These are phyloP conservation scores for Bradypodion pumilum DNA, from an alignment of 2,797 vertebrate species.

Conservation along the genomic window DNA sequence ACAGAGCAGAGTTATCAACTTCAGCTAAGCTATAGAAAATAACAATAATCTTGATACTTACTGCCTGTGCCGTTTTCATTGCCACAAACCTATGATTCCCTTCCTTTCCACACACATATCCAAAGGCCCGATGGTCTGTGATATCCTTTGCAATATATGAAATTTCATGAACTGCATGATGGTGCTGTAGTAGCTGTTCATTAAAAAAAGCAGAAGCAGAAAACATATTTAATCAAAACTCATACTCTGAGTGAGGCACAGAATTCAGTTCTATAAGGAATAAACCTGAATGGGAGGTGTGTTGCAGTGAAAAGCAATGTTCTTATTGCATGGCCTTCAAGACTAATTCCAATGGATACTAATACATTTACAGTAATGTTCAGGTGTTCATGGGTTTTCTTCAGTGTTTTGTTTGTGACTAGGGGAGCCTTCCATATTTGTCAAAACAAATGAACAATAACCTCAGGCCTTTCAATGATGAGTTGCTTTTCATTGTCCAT, in stretches of 20 bases:
- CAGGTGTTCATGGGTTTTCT: conserved; percentile 9
- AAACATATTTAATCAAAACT: conserved; percentile 40
- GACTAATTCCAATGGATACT: conserved; percentile 6
- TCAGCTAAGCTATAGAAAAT: conserved; percentile 18
- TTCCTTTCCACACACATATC: conserved; percentile 97
- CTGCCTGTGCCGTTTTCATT: conserved; percentile 97
- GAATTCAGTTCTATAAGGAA: conserved; percentile 12
- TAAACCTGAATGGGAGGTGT: conserved; percentile 18
- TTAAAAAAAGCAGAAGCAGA: conserved; percentile 33
- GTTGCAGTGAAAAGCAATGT: conserved; percentile 47
- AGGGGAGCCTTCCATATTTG: background rate
- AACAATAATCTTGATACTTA: conserved; percentile 74
- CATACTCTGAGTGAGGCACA: conserved; percentile 25
- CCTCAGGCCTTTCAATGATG: background rate
- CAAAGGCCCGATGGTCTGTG: conserved; percentile 97
- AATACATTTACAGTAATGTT: conserved; percentile 4
- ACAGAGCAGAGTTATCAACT: accelerated
- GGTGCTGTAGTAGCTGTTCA: conserved; percentile 91
- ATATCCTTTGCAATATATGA: conserved; percentile 99
- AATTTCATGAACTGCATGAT: conserved; percentile 98
- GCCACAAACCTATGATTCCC: conserved; percentile 98
- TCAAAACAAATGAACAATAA: background rate
- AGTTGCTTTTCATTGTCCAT: background rate
- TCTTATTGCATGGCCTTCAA: background rate
- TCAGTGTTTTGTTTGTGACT: background rate